phyloP scores from a whole-genome alignment of 1,140 invertebrate genomes.

The Leptinotarsa defecta region DNA sequence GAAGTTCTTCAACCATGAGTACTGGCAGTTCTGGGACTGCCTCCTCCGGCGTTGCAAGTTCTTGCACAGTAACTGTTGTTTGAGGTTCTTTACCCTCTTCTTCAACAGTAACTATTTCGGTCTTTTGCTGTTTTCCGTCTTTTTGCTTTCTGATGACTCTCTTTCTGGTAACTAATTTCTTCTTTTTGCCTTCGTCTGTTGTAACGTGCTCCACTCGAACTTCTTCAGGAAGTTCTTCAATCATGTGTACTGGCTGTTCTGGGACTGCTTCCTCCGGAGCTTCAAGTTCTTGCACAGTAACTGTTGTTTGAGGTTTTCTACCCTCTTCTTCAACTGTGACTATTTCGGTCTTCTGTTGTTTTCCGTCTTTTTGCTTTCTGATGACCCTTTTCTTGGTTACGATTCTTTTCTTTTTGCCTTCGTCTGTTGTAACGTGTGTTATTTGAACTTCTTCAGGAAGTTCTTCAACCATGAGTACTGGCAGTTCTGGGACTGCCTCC shows the following conservation, averaged over 20 bases:
- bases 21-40: slow-evolving; percentile 27
- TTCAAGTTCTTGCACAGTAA: slow-evolving; percentile 45
- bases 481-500: slow-evolving; percentile 37
- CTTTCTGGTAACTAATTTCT: slow-evolving; percentile 15
- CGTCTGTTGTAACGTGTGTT: not conserved
- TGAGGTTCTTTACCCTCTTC: slow-evolving; percentile 50
- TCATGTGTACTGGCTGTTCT: not conserved
- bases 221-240: slow-evolving; percentile 48
- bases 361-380: not conserved
- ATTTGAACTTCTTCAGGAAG: slow-evolving; percentile 46
- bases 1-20: slow-evolving; percentile 46
- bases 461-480: slow-evolving; percentile 42
- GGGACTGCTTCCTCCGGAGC: slow-evolving; percentile 31
- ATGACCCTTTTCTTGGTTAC: not conserved
- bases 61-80: slow-evolving; percentile 45
- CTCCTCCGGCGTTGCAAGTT: slow-evolving; percentile 46
- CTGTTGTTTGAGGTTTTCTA: slow-evolving; percentile 51
- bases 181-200: slow-evolving; percentile 42
- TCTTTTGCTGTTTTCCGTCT: slow-evolving; percentile 44
- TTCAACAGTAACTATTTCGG: slow-evolving; percentile 52
- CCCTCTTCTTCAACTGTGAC: slow-evolving; percentile 52
- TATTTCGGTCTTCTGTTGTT: slow-evolving; percentile 47
- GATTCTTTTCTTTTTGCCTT: slow-evolving; percentile 31
- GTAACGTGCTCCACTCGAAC: slow-evolving; percentile 20
- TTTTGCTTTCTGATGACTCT: slow-evolving; percentile 41